phyloP scores from a whole-genome alignment of 1,140 invertebrate species.

The Ephestia elutella region DNA sequence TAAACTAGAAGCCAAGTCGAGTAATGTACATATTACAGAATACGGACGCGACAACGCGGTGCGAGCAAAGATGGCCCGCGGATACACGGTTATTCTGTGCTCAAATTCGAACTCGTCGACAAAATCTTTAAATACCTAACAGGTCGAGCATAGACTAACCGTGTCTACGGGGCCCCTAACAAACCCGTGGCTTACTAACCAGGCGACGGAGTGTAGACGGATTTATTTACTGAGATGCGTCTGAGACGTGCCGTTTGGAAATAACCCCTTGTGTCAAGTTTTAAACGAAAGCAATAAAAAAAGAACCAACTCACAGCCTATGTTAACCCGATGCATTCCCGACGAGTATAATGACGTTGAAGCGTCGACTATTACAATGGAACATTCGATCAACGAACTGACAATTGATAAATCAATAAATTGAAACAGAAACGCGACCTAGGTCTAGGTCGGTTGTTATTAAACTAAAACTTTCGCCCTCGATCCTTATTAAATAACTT shows the following conservation, averaged over 20 bases:
- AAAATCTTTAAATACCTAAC: conserved; percentile 9
- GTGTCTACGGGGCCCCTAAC: conserved; percentile 18
- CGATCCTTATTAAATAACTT: conserved; percentile 73
- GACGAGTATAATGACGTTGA: conserved; percentile 25
- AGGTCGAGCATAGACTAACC: conserved; percentile 4
- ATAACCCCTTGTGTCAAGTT: conserved; percentile 48
- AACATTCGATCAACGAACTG: conserved; percentile 35
- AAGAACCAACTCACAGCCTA: conserved; percentile 70
- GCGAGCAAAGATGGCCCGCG: conserved; percentile 28
- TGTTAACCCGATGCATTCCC: conserved; percentile 45
- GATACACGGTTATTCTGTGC: conserved; percentile 8
- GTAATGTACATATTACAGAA: conserved; percentile 56
- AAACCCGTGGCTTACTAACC: conserved; percentile 46
- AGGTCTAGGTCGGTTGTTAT: conserved; percentile 35
- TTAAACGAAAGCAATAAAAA: conserved; percentile 56
- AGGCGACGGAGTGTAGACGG: conserved; percentile 70
- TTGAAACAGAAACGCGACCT: conserved; percentile 47
- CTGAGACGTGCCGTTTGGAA: conserved; percentile 69
- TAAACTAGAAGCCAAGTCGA: conserved; percentile 60
- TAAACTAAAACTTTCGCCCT: conserved; percentile 55
- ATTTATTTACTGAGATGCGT: conserved; percentile 67
- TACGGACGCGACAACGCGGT: conserved; percentile 58
- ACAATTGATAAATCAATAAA: conserved; percentile 46
- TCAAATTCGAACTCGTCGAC: neutral
- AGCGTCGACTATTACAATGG: conserved; percentile 32